Evolutionary conservation across 2,797 vertebrate genomes (phyloP).

Genomic region (Neosilurus hyrtlii): DNA sequence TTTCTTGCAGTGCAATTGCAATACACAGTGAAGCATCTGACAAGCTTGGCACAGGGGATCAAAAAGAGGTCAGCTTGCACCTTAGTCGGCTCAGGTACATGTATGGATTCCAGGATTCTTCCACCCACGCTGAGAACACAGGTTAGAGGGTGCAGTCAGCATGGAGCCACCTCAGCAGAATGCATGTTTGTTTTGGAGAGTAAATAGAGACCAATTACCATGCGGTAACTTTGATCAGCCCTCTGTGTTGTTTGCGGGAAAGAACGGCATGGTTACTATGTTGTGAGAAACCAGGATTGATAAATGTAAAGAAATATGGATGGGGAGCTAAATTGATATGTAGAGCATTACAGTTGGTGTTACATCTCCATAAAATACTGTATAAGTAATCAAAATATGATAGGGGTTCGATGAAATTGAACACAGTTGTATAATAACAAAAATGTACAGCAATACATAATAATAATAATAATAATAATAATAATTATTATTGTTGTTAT

Average conservation of each 20-base stretch:
- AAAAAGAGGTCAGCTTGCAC: constrained; percentile 53
- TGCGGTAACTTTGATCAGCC: constrained; percentile 62
- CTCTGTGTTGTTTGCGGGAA: constrained; percentile 38
- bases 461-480: background rate
- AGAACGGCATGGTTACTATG: constrained; percentile 17
- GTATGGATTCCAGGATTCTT: constrained; percentile 37
- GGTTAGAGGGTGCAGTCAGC: constrained; percentile 54
- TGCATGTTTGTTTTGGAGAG: constrained; percentile 62
- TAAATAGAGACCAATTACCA: constrained; percentile 62
- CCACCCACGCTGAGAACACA: constrained; percentile 50
- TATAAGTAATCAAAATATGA: background rate
- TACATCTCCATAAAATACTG: no score
- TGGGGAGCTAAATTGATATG: background rate
- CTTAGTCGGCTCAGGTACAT: constrained; percentile 49
- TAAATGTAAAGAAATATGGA: background rate
- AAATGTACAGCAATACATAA: background rate
- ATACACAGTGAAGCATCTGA: constrained; percentile 39
- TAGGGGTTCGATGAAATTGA: background rate
- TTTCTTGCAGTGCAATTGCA: constrained; percentile 28
- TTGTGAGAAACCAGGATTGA: background rate
- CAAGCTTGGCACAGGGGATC: constrained; percentile 40
- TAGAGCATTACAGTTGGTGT: background rate
- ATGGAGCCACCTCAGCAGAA: constrained; percentile 53
- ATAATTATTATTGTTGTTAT: no score
- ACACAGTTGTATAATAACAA: background rate